Percentiles rank a stretch among this genome's conserved stretches.
Conservation (phyloP, 2,888 invertebrate genomes). For the Dicranocentrus wangi region DNA sequence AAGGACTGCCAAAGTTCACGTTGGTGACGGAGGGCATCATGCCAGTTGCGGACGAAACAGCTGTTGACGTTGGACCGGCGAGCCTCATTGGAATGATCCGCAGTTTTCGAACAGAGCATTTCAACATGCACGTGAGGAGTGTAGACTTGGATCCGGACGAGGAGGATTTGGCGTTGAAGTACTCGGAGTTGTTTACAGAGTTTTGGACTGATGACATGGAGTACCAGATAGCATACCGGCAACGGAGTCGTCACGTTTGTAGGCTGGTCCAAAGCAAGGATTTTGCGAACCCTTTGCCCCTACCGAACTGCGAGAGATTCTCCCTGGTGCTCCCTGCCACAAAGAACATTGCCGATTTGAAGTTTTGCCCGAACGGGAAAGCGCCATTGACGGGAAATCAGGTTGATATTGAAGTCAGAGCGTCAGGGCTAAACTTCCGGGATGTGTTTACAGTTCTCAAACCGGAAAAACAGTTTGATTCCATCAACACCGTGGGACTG, state of each 20-base stretch:
- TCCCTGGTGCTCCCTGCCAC: conserved; percentile 38
- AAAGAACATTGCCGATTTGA: conserved; percentile 47
- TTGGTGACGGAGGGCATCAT: conserved; percentile 52
- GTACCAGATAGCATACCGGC: conserved; percentile 52
- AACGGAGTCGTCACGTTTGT: conserved; percentile 38
- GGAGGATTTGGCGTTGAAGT: conserved; percentile 10
- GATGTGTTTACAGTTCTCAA: conserved; percentile 56
- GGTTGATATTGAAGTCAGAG: conserved; percentile 46
- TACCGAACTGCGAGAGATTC: conserved; percentile 44
- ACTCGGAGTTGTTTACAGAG: conserved; percentile 48
- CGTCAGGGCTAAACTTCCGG: conserved; percentile 51
- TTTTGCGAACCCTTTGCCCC: conserved; percentile 18
- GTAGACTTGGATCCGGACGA: conserved; percentile 63
- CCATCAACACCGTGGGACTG: conserved; percentile 34
- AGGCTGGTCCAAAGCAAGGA: conserved; percentile 32
- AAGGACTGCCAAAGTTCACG: conserved; percentile 43
- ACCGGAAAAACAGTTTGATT: conserved; percentile 46
- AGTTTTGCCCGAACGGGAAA: conserved; percentile 31
- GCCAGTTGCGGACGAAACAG: conserved; percentile 52
- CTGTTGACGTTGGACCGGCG: conserved; percentile 1
- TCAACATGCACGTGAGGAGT: conserved; percentile 32
- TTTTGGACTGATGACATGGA: conserved; percentile 63
- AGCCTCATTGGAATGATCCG: conserved; percentile 51
- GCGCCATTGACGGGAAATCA: conserved; percentile 23
- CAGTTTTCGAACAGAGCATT: conserved; percentile 57